phyloP scores from a whole-genome alignment of 2,113 vertebrate species.

The Pygoscelis antarcticus region DNA sequence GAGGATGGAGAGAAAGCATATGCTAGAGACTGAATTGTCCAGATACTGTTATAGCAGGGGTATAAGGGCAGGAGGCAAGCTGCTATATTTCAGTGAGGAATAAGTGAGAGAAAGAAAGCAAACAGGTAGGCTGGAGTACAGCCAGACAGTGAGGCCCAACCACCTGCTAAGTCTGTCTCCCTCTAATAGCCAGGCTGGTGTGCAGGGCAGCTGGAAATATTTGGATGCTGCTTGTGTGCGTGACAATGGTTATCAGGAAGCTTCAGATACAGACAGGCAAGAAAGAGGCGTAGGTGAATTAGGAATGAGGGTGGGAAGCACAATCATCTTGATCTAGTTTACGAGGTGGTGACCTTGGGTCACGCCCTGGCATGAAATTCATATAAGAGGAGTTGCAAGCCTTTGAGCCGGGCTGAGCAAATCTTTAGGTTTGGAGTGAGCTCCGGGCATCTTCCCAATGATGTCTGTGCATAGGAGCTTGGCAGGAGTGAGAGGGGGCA shows the following conservation, averaged over 20 bases:
- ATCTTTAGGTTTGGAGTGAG: not conserved
- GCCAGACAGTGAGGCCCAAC: not conserved
- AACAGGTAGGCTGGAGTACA: not conserved
- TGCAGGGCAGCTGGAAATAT: not conserved
- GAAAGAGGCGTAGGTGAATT: not conserved
- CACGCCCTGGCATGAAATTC: not conserved
- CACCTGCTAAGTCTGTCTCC: not conserved
- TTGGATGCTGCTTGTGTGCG: not conserved
- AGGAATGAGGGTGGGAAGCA: not conserved
- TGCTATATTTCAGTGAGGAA: not conserved
- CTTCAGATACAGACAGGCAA: not conserved
- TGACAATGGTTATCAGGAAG: not conserved
- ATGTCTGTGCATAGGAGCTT: not conserved
- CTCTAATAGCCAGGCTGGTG: not conserved
- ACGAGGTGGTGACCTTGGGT: not conserved
- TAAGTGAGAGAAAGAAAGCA: not conserved
- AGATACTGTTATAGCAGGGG: not conserved
- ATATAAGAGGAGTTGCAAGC: not conserved
- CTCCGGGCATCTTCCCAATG: not conserved
- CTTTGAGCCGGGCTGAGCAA: not conserved
- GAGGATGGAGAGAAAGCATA: not conserved
- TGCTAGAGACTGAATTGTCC: not conserved
- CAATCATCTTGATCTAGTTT: not conserved
- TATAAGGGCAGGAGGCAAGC: not conserved
- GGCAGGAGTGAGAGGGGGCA: not conserved